phyloP scores from a whole-genome alignment of 1,140 invertebrate species.

The Drosophila ambigua region DNA sequence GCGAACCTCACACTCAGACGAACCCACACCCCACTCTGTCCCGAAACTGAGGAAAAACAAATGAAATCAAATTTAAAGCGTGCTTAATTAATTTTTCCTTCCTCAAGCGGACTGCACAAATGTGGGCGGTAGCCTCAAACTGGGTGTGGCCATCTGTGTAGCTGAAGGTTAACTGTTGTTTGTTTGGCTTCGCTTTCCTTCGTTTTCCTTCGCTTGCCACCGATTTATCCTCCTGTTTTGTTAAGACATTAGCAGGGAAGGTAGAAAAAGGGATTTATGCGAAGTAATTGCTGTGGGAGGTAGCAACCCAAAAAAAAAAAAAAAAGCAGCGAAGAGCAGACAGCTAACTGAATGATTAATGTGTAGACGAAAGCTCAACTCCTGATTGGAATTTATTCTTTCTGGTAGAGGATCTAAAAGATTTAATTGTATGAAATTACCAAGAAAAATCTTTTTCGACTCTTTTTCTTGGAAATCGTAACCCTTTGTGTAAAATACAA shows the following conservation, averaged over 20 bases:
- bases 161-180: constrained; percentile 34
- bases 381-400: no score
- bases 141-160: constrained; percentile 17
- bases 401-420: no score
- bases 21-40: no score
- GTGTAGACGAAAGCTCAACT: no score
- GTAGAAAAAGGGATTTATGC: constrained; percentile 10
- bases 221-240: constrained; percentile 22
- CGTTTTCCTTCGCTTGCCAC: neutral
- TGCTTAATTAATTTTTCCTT: constrained; percentile 53
- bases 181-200: constrained; percentile 6
- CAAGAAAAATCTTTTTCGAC: no score
- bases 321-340: neutral
- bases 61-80: constrained; percentile 65
- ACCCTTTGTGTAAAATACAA: no score
- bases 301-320: neutral
- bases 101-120: constrained; percentile 12
- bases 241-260: constrained; percentile 8
- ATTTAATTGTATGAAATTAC: no score
- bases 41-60: constrained; percentile 33
- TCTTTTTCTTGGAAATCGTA: no score
- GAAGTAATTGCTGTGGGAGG: constrained; percentile 15
- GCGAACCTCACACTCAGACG: neutral
- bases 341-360: neutral
- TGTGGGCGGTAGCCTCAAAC: constrained; percentile 6